Conservation (phyloP, 2,113 vertebrate genomes). For the Suricata suricatta region DNA sequence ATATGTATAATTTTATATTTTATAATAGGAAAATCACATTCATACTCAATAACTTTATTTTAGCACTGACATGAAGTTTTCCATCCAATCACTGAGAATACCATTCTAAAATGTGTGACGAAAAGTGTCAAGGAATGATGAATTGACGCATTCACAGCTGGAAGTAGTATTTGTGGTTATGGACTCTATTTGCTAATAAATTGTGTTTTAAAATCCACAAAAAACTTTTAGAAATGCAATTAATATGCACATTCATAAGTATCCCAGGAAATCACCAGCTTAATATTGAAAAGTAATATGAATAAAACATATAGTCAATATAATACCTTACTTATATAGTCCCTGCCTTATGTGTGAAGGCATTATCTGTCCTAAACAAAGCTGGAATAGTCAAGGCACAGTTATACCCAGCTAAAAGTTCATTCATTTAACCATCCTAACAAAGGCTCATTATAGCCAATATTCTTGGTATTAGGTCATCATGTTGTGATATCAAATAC, state of each 20-base stretch:
- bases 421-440: neutral
- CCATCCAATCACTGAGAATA: neutral
- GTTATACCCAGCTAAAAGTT: neutral
- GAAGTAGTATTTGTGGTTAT: conserved; percentile 28
- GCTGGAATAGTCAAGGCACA: neutral
- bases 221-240: conserved; percentile 46
- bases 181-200: conserved; percentile 45
- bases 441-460: neutral
- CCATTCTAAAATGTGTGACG: conserved; percentile 22
- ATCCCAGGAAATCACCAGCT: conserved; percentile 19
- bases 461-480: neutral
- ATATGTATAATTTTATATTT: conserved; percentile 25
- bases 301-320: neutral
- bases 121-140: conserved; percentile 39
- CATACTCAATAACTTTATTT: conserved; percentile 25
- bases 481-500: neutral
- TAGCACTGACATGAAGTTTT: conserved; percentile 26
- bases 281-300: conserved; percentile 26
- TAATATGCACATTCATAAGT: conserved; percentile 24
- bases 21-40: conserved; percentile 35
- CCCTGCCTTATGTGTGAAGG: neutral
- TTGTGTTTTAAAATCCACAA: conserved; percentile 39
- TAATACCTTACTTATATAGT: neutral
- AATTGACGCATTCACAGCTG: conserved; percentile 39
- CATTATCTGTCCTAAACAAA: neutral